Percentiles rank a stretch among this genome's conserved stretches.
These are phyloP conservation scores for Pomacea maculata DNA, from an alignment of 1,140 invertebrate genomes.

Conservation along the genomic window DNA sequence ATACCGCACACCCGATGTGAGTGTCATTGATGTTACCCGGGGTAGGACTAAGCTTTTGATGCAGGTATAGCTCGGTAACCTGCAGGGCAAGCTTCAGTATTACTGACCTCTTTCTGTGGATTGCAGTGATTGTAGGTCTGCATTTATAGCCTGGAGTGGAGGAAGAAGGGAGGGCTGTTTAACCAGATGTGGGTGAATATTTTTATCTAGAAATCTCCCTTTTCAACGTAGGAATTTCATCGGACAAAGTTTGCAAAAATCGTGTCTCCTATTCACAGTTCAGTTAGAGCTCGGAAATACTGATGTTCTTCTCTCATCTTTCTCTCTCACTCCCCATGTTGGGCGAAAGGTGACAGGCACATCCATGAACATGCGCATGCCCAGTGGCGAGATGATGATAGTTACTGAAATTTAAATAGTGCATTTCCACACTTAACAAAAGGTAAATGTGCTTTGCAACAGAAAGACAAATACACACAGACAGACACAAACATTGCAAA, in stretches of 20 bases:
- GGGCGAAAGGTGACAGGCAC: too few relatives aligned
- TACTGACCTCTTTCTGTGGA: not conserved
- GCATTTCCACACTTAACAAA: too few relatives aligned
- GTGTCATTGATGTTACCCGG: not conserved
- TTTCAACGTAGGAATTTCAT: too few relatives aligned
- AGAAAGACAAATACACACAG: too few relatives aligned
- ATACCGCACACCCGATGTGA: conserved; percentile 39
- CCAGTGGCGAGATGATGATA: too few relatives aligned
- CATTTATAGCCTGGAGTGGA: not conserved
- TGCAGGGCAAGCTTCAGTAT: not conserved
- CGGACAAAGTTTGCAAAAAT: not conserved
- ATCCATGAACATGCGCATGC: too few relatives aligned
- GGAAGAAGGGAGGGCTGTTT: not conserved
- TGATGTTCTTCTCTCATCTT: not conserved
- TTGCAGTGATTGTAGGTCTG: not conserved
- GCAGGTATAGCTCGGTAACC: not conserved
- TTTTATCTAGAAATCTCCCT: not conserved
- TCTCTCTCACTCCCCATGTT: too few relatives aligned
- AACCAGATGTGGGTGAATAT: not conserved
- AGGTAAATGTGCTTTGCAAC: too few relatives aligned
- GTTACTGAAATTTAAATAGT: too few relatives aligned
- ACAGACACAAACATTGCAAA: too few relatives aligned
- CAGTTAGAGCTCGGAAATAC: too few relatives aligned
- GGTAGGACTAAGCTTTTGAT: not conserved
- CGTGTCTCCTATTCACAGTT: not conserved